Evolutionary conservation across 1,140 invertebrate genomes (phyloP).

Genomic region (Ephestia elutella): DNA sequence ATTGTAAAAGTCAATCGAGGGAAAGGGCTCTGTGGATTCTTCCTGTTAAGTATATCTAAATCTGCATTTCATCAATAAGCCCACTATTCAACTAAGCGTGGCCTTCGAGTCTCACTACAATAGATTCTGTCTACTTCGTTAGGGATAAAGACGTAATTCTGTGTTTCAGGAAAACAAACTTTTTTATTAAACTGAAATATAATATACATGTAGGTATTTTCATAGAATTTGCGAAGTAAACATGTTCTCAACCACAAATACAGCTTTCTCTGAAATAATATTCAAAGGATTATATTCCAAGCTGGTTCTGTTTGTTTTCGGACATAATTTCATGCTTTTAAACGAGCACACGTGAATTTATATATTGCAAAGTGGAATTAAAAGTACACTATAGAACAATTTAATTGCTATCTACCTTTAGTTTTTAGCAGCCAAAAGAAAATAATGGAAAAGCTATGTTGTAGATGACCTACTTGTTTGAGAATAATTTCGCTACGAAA

Average conservation of each 20-base stretch:
- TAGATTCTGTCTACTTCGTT: no score
- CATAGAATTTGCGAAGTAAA: background rate
- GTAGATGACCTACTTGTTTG: no score
- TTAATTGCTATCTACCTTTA: background rate
- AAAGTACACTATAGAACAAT: background rate
- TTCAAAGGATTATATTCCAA: slow-evolving; percentile 3
- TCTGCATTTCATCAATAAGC: no score
- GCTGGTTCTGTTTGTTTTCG: background rate
- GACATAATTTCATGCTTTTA: background rate
- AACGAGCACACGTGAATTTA: background rate
- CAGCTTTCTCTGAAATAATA: slow-evolving; percentile 19
- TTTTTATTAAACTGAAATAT: background rate
- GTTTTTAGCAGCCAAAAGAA: background rate
- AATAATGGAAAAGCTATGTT: no score
- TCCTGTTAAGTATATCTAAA: no score
- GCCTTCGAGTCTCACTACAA: no score
- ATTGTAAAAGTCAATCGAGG: no score
- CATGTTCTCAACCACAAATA: background rate
- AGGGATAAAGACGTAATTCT: no score
- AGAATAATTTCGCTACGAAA: no score
- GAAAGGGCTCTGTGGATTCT: no score
- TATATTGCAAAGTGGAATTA: background rate
- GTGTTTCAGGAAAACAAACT: background rate
- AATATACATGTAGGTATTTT: no score
- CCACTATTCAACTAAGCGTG: no score